Conservation (phyloP, 2,113 vertebrate genomes). For the Solenodon paradoxus region DNA sequence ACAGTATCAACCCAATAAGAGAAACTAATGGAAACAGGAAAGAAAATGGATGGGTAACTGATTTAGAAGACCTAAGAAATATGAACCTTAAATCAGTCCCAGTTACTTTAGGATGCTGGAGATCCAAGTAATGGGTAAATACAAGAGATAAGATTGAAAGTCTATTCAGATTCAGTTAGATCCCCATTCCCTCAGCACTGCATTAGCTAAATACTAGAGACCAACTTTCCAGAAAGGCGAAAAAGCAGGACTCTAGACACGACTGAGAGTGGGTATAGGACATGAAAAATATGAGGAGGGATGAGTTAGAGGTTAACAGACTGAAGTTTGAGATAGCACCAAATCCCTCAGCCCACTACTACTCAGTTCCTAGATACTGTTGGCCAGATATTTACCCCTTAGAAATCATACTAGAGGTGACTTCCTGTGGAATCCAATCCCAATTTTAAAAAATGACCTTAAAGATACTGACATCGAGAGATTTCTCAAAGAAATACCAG, state of each 20-base stretch:
- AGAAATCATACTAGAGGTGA: not conserved
- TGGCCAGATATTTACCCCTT: not conserved
- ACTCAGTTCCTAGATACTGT: not conserved
- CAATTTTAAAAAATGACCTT: not conserved
- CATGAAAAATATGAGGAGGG: not conserved
- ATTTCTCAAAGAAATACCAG: not conserved
- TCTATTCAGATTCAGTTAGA: not conserved
- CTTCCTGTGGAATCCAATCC: not conserved
- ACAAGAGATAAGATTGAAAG: not conserved
- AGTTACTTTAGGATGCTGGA: not conserved
- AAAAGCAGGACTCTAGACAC: not conserved
- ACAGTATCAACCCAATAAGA: not conserved
- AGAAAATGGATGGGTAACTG: not conserved
- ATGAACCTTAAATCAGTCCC: not conserved
- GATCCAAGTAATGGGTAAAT: no score
- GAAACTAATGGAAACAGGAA: not conserved
- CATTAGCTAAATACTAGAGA: not conserved
- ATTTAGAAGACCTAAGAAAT: not conserved
- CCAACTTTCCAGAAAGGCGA: not conserved
- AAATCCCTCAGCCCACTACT: not conserved
- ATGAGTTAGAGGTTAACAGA: not conserved
- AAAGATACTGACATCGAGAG: not conserved
- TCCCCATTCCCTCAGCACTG: not conserved
- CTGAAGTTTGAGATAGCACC: not conserved
- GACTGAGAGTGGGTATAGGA: not conserved